A percentile compares a stretch with the other conserved stretches of the same genome.
These are phyloP conservation scores for Palythoa grandis DNA, from an alignment of 92 coral and sea anemone genomes.

Conservation along the genomic window DNA sequence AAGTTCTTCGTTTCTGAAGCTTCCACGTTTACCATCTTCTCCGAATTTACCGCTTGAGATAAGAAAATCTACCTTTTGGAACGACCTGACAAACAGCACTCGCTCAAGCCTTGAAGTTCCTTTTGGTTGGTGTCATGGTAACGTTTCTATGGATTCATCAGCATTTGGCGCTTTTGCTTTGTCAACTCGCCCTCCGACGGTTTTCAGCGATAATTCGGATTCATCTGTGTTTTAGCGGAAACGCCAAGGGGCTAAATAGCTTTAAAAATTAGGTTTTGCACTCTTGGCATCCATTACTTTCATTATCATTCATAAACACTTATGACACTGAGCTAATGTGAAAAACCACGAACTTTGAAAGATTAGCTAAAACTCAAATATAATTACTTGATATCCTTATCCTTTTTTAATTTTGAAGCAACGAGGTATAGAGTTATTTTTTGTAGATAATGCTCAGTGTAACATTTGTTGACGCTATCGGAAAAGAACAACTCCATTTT, in stretches of 20 bases:
- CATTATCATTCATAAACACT: neutral
- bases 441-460: too few species aligned
- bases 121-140: conserved; percentile 17
- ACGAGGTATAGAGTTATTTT: too few species aligned
- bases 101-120: neutral
- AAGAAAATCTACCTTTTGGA: neutral
- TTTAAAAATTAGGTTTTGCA: too few species aligned
- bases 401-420: too few species aligned
- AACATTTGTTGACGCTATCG: too few species aligned
- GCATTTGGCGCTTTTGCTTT: conserved; percentile 42
- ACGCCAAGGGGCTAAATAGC: too few species aligned
- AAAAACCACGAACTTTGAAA: neutral
- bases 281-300: neutral
- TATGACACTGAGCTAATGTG: neutral
- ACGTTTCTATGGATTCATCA: conserved; percentile 57
- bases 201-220: conserved; percentile 59
- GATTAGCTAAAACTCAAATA: neutral
- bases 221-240: conserved; percentile 3
- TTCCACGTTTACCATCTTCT: neutral
- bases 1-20: neutral
- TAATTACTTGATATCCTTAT: too few species aligned
- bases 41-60: conserved; percentile 7
- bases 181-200: conserved; percentile 69
- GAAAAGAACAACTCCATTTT: too few species aligned
- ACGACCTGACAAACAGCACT: conserved; percentile 1